Evolutionary conservation across 2,888 invertebrate genomes (phyloP), one percentile per base, ranked within the genome.

Genomic region (Conomelus anceps): DNA sequence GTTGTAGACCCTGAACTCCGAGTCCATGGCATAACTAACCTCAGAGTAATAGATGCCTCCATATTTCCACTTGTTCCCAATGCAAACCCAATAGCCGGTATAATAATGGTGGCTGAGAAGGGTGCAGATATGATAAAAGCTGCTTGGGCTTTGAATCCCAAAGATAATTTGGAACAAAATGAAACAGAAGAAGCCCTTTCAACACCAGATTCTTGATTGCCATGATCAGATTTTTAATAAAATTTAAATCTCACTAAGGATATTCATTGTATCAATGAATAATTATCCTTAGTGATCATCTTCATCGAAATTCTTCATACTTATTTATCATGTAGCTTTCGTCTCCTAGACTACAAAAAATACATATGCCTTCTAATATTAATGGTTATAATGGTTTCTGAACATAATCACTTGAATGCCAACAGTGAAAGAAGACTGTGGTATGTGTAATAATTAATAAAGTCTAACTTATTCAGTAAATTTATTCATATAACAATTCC

Each of bases 31-130:
- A 91, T 93, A 1, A 90, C 91, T n/a, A 92, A 93, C 41, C 91
- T 94, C 9, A 90, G 94, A 85, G 93, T 94, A 26, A 92, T 93
- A 26, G 94, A 94, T 90, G 93, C 93, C 9, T 93, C 93, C 86
- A 92, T 93, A 86, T 93, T 94, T 91, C 94, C 93, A 0, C 91
- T 91, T 26, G 92, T 93, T 7, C 93, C 93, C n/a, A 93, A 93
- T 86, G 93, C 93, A 85, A 93, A 93, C 87, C 92, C 92, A 1
- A 91, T 92, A 1, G 91, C 92, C 4, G 90, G 91, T n/a, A 91
- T 92, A 24, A 89, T 92, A 22, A 92, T 92, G 92, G 91, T 91
- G 23, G 92, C 92, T 9, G 92, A 92, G 90, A 92, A 92, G 90
- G 91, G 91, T 0, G 90, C 92, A 1, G 92, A 92, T 88, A 91